Evolutionary conservation across 2,888 invertebrate genomes (phyloP).

Genomic region (Magallana nippona): DNA sequence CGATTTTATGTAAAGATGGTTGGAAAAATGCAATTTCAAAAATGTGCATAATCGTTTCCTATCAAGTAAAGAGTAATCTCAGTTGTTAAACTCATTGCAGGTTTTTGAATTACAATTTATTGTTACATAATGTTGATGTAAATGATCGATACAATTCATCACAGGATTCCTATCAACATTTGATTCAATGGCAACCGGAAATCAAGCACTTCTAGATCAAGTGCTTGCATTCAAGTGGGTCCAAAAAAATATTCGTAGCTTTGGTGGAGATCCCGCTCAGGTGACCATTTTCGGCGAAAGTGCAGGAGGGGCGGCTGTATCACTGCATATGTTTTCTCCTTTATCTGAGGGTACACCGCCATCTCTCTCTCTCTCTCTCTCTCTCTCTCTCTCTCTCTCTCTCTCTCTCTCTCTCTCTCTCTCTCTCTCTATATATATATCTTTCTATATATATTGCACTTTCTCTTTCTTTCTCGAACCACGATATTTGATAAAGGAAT

Average conservation of each 20-base stretch:
- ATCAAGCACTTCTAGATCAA: constrained; percentile 83
- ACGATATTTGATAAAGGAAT: no score
- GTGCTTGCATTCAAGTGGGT: constrained; percentile 82
- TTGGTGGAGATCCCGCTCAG: constrained; percentile 82
- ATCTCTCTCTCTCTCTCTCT: background rate
- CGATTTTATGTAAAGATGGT: no score
- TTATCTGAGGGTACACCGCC: constrained; percentile 58
- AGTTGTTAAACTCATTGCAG: no score
- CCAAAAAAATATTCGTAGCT: constrained; percentile 81
- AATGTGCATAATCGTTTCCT: no score
- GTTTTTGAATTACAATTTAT: background rate
- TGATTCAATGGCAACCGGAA: constrained; percentile 84
- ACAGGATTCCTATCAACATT: constrained; percentile 84
- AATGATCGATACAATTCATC: background rate
- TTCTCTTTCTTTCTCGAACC: background rate
- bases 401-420: no score
- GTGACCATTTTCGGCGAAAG: constrained; percentile 83
- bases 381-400: no score
- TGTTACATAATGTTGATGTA: background rate
- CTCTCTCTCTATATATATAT: no score
- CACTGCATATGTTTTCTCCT: constrained; percentile 76
- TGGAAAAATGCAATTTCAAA: no score
- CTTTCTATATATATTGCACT: background rate
- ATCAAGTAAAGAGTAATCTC: no score
- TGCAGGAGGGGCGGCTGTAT: constrained; percentile 81